These are phyloP conservation scores for Delphinus delphis DNA, from an alignment of 2,113 vertebrate genomes.

Conservation along the genomic window DNA sequence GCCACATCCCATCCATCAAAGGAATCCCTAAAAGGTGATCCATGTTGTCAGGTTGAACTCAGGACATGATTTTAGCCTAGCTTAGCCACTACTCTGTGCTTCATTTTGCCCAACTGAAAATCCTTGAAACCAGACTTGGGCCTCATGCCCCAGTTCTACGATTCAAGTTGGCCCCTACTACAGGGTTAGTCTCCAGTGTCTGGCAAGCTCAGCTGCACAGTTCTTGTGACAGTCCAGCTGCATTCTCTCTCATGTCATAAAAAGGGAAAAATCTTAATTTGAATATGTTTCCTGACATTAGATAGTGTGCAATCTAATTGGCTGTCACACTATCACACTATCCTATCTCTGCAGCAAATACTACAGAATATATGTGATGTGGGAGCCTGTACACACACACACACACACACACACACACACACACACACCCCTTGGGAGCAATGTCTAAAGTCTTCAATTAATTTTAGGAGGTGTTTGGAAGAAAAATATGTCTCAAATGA, in stretches of 20 bases:
- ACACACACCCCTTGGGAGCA: neutral
- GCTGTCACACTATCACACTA: no score
- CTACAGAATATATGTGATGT: no score
- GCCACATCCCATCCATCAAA: neutral
- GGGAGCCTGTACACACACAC: no score
- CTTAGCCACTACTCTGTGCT: neutral
- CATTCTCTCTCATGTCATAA: neutral
- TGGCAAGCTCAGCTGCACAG: neutral
- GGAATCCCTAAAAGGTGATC: neutral
- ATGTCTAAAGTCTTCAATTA: neutral
- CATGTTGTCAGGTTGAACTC: neutral
- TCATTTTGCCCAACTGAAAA: neutral
- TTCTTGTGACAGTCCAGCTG: neutral
- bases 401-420: neutral
- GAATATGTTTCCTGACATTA: no score
- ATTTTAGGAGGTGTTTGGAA: neutral
- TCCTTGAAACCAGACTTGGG: neutral
- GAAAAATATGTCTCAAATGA: neutral
- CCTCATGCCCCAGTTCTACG: neutral
- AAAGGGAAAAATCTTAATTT: neutral
- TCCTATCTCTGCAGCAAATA: no score
- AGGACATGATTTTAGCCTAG: neutral
- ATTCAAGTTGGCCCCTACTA: neutral
- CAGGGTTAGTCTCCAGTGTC: neutral
- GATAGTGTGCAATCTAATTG: no score